Percentiles rank a stretch among this genome's conserved stretches.
These are phyloP conservation scores for Gambelia wislizenii DNA, from an alignment of 2,797 vertebrate species.

Conservation along the genomic window DNA sequence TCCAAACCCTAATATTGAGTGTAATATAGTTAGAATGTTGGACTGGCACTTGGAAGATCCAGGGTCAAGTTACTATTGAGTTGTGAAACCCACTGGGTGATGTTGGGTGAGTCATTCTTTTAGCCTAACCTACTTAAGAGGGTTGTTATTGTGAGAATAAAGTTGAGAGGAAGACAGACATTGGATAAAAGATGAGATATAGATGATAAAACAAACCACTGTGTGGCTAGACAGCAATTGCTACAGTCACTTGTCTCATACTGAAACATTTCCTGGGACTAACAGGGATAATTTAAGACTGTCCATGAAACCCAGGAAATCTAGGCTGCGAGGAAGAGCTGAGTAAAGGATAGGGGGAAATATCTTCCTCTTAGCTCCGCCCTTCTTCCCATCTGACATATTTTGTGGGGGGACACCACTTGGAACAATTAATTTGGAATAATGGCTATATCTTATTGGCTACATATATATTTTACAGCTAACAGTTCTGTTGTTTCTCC, in stretches of 20 bases:
- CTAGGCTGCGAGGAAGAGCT: neutral
- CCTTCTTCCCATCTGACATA: neutral
- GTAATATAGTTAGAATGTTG: neutral
- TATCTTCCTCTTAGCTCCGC: neutral
- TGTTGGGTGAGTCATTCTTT: neutral
- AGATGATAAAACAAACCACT: neutral
- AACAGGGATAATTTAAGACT: neutral
- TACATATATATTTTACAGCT: neutral
- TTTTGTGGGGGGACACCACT: neutral
- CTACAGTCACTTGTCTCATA: neutral
- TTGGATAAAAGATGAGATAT: neutral
- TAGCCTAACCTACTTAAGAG: neutral
- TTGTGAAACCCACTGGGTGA: neutral
- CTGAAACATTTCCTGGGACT: neutral
- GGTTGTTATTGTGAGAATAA: neutral
- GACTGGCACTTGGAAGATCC: neutral
- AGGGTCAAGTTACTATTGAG: neutral
- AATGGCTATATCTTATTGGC: neutral
- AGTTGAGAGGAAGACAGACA: neutral
- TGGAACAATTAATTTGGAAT: slow-evolving; percentile 2
- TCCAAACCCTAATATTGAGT: neutral
- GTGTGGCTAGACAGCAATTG: neutral
- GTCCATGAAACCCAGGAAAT: neutral
- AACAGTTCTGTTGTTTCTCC: neutral
- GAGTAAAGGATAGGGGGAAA: neutral